Base-by-base conservation (phyloP, 2,797 vertebrate genomes). In the Luscinia megarhynchos region DNA sequence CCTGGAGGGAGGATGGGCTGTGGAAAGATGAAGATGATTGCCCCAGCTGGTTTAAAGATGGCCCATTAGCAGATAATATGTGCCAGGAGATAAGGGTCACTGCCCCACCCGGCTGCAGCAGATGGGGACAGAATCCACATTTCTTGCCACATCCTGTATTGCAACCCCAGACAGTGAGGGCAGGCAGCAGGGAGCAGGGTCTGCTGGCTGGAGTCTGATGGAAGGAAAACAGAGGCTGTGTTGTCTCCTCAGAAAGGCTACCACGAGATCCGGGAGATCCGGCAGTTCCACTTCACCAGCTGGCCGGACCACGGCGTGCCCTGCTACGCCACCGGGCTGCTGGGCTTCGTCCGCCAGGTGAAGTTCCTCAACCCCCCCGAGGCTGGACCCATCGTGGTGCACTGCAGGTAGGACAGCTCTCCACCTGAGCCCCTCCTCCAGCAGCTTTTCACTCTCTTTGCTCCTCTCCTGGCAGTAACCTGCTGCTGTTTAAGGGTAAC, bases 251-350 rank as follows among this genome's bases (percentile, higher is more conserved):
- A 99, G 99, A 99, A 99, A 98, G 98, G 99, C 96, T 99, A 99
- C 95, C 99, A 99, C 10, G 99, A 99, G 97, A 99, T 99, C 96
- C 98, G 99, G 13, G 99, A 99, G 96, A 98, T 99, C 67, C 98
- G 99, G 24, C 99, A 99, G 98, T 99, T 99, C 95, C 99, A 99
- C 88, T 99, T 99, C 97, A 99, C 99, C 97, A 99, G 99, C 98
- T 99, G 99, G 99, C 99, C 99, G 0, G 99, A 99, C 97, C 99
- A 99, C 1, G 99, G 99, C 0, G 99, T 99, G 29, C 99, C 99
- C 87, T 99, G 99, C 95, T 99, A 99, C 1, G 99, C 99, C 97
- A 99, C 99, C 0, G 99, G 99, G 53, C 98, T 99, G 50, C 97
- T 99, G 90, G 99, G 99, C 92, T 99, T 99, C 36, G 98, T 99